These are phyloP conservation scores for Himalopsyche kuldschensis DNA, from an alignment of 2,888 invertebrate genomes.

Conservation along the genomic window DNA sequence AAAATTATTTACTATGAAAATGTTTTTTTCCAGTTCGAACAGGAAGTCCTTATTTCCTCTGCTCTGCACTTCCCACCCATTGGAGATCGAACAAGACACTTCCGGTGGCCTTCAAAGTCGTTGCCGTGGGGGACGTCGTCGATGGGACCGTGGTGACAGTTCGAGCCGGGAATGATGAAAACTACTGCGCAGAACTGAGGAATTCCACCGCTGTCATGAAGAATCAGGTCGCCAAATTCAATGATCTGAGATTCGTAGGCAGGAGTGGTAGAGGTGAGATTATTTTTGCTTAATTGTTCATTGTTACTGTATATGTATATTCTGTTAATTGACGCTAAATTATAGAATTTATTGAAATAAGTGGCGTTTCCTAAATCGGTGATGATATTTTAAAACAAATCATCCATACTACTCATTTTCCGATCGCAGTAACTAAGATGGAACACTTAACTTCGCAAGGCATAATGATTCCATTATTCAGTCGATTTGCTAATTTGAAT, in stretches of 20 bases:
- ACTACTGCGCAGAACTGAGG: constrained; percentile 92
- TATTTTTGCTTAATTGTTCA: no score
- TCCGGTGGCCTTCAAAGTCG: constrained; percentile 95
- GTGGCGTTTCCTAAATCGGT: no score
- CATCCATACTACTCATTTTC: no score
- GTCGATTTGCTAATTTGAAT: no score
- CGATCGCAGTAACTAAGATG: no score
- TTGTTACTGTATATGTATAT: no score
- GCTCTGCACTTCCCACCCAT: constrained; percentile 91
- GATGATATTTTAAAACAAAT: no score
- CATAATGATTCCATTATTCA: no score
- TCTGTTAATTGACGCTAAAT: no score
- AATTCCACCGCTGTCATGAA: constrained; percentile 97
- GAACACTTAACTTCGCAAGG: no score
- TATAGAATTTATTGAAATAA: no score
- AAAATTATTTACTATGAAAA: no score
- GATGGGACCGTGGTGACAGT: constrained; percentile 97
- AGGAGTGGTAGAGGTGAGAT: constrained; percentile 95
- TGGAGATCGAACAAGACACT: constrained; percentile 99
- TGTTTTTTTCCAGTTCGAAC: constrained; percentile 67
- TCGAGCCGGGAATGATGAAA: constrained; percentile 97
- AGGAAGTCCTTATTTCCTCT: constrained; percentile 91
- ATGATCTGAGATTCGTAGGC: constrained; percentile 97
- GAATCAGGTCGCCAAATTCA: constrained; percentile 98
- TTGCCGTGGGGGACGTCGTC: constrained; percentile 89